phyloP scores from a whole-genome alignment of 2,888 invertebrate genomes.

The Ephialtes manifestator region DNA sequence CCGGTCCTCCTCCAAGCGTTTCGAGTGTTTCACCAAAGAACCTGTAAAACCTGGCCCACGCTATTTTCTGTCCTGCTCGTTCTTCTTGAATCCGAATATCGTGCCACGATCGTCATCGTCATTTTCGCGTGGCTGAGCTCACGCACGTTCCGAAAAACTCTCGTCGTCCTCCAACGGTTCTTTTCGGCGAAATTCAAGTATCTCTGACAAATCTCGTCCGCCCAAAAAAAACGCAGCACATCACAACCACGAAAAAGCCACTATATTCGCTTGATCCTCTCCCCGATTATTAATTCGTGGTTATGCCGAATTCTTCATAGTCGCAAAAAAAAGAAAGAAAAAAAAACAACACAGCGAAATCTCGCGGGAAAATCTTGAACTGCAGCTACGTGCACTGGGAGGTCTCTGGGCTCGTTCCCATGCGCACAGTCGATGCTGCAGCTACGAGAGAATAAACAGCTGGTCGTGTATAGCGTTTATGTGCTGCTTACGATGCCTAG shows the following conservation, averaged over 20 bases:
- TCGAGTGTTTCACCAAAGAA: slow-evolving; percentile 29
- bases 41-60: slow-evolving; percentile 47
- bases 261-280: slow-evolving; percentile 19
- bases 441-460: slow-evolving; percentile 37
- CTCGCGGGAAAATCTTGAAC: slow-evolving; percentile 54
- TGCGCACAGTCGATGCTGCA: slow-evolving; percentile 47
- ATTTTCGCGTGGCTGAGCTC: slow-evolving; percentile 55
- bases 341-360: slow-evolving; percentile 45
- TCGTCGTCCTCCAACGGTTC: slow-evolving; percentile 44
- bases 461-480: background rate
- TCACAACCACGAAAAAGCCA: background rate
- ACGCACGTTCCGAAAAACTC: slow-evolving; percentile 6
- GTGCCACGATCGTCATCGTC: slow-evolving; percentile 16
- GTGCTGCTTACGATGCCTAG: slow-evolving; percentile 31
- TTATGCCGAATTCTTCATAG: slow-evolving; percentile 34
- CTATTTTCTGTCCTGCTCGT: slow-evolving; percentile 5
- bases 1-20: slow-evolving; percentile 33
- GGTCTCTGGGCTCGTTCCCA: slow-evolving; percentile 57
- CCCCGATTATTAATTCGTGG: slow-evolving; percentile 35
- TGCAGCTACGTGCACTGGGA: slow-evolving; percentile 37
- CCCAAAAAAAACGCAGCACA: background rate
- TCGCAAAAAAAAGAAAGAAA: background rate
- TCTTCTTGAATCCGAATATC: background rate
- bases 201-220: slow-evolving; percentile 27
- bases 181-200: slow-evolving; percentile 44